phyloP scores from a whole-genome alignment of 2,797 vertebrate species.

The Pseudotriccus pelzelni region DNA sequence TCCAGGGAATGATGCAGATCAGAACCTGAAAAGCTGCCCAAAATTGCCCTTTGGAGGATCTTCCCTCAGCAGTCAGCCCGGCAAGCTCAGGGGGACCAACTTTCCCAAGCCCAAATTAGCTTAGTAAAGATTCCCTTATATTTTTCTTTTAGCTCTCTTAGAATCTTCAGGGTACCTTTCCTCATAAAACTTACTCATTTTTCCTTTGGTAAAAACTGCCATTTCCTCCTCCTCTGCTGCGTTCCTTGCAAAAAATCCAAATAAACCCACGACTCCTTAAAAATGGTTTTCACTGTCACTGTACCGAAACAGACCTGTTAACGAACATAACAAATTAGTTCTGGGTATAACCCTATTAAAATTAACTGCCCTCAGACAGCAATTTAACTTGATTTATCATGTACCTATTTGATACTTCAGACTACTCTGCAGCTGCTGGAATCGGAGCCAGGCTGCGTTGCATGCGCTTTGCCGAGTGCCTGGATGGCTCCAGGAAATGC shows the following conservation, averaged over 20 bases:
- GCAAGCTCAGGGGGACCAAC: not conserved
- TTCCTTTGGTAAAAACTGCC: not conserved
- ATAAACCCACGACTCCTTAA: not conserved
- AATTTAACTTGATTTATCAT: not conserved
- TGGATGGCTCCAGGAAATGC: not conserved
- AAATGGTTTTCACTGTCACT: not conserved
- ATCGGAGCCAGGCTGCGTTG: rapidly evolving
- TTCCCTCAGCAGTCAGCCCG: not conserved
- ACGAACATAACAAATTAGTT: not conserved
- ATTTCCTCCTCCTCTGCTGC: not conserved
- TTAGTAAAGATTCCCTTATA: not conserved
- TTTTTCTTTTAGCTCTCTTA: not conserved
- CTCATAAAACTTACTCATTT: not conserved
- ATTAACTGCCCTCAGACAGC: not conserved
- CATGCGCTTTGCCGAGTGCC: not conserved
- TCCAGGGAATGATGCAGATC: not conserved
- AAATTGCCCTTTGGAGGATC: not conserved
- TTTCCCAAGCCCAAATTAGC: not conserved
- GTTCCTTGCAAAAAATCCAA: not conserved
- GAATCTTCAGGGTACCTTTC: not conserved
- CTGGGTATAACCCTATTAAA: not conserved
- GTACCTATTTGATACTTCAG: not conserved
- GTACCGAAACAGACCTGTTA: not conserved
- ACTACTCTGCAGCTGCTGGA: not conserved
- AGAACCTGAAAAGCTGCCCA: not conserved